These are phyloP conservation scores for Oreotragus oreotragus DNA, from an alignment of 2,113 vertebrate species.

Conservation along the genomic window DNA sequence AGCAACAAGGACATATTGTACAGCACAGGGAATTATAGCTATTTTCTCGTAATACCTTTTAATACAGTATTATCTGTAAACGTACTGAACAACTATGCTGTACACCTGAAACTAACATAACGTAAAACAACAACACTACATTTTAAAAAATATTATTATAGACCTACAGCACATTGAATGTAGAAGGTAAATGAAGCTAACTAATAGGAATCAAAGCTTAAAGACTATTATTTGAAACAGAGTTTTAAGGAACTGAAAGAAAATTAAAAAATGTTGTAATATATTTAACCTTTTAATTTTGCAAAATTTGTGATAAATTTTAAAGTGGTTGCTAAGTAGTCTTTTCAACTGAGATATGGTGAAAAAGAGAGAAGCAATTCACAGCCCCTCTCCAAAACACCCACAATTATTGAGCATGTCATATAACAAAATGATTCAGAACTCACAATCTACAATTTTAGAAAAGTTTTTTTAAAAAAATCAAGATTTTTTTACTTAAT, in stretches of 20 bases:
- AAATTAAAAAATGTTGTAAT: background rate
- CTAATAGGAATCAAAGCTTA: background rate
- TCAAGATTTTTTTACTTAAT: background rate
- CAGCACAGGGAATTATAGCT: background rate
- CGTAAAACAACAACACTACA: background rate
- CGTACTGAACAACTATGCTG: background rate
- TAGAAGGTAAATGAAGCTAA: background rate
- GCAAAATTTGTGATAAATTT: background rate
- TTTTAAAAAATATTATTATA: background rate
- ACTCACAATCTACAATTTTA: background rate
- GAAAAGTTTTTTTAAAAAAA: background rate
- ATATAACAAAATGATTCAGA: background rate
- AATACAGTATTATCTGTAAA: background rate
- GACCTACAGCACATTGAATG: background rate
- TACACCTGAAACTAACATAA: background rate
- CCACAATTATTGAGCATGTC: background rate
- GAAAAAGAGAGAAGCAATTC: background rate
- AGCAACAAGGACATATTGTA: background rate
- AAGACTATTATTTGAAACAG: background rate
- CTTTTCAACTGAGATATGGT: background rate
- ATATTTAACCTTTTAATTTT: background rate
- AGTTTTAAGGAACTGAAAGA: slow-evolving; percentile 1
- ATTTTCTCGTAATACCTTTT: background rate
- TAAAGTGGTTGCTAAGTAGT: background rate
- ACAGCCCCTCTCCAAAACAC: background rate